Conservation (phyloP, 2,113 vertebrate species). For the Piprites chloris region DNA sequence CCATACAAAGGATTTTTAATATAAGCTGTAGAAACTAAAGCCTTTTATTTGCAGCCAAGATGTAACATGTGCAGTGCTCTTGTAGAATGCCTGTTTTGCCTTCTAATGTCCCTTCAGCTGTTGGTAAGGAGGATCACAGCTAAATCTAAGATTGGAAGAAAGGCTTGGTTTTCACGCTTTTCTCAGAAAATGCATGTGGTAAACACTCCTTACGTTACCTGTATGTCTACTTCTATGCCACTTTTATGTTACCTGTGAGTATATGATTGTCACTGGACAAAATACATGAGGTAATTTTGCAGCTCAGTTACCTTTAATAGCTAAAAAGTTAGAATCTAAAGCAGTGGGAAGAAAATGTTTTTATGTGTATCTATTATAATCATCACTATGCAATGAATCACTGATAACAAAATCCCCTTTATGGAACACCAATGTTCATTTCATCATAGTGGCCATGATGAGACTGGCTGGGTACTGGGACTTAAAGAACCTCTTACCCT, state of each 20-base stretch:
- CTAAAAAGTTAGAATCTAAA: neutral
- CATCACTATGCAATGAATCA: neutral
- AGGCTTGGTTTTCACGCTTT: neutral
- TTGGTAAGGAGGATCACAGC: neutral
- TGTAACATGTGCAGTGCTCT: neutral
- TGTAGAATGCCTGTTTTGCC: neutral
- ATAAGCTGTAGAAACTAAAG: neutral
- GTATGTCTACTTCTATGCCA: neutral
- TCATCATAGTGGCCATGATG: neutral
- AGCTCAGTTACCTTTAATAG: neutral
- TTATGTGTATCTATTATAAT: neutral
- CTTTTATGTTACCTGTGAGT: neutral
- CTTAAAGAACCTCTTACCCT: neutral
- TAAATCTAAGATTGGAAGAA: neutral
- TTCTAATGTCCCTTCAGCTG: neutral
- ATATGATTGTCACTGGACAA: rapidly evolving
- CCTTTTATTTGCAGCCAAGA: neutral
- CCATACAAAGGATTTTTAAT: neutral
- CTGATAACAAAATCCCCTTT: neutral
- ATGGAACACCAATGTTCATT: neutral
- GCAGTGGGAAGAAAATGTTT: neutral
- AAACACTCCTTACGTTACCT: neutral
- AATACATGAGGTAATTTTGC: neutral
- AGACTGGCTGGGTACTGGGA: neutral
- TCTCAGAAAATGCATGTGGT: neutral